These are phyloP conservation scores for Coendou prehensilis DNA, from an alignment of 2,797 vertebrate species.

Conservation along the genomic window DNA sequence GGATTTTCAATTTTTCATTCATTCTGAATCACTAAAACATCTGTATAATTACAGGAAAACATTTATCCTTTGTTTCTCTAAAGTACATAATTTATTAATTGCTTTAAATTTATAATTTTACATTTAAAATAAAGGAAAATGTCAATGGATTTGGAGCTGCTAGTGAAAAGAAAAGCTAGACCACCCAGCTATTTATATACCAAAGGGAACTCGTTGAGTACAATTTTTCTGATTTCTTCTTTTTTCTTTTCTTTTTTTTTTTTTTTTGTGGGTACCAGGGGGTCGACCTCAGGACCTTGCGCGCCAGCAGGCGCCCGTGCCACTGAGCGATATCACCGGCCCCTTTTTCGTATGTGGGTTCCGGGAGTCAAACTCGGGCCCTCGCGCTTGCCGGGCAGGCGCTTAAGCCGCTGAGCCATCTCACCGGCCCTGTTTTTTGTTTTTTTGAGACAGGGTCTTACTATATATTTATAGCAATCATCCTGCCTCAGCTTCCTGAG, in stretches of 20 bases:
- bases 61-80: constrained; percentile 1
- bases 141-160: constrained; percentile 40
- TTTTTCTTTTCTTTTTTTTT: neutral
- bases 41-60: constrained; percentile 21
- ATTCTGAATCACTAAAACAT: constrained; percentile 39
- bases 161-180: constrained; percentile 32
- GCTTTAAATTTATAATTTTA: constrained; percentile 53
- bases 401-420: too few relatives aligned
- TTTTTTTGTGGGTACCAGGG: too few relatives aligned
- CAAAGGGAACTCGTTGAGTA: neutral
- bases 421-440: too few relatives aligned
- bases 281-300: too few relatives aligned
- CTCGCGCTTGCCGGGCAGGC: too few relatives aligned
- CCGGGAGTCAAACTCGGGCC: too few relatives aligned
- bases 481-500: neutral
- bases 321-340: too few relatives aligned
- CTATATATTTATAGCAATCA: neutral
- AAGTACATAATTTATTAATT: constrained; percentile 37
- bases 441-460: neutral
- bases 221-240: neutral
- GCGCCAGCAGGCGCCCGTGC: too few relatives aligned
- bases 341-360: too few relatives aligned
- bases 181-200: neutral
- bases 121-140: constrained; percentile 58
- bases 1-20: constrained; percentile 57